These are phyloP conservation scores for Zoanthus gigantus DNA, from an alignment of 92 coral and sea anemone species.

Conservation along the genomic window DNA sequence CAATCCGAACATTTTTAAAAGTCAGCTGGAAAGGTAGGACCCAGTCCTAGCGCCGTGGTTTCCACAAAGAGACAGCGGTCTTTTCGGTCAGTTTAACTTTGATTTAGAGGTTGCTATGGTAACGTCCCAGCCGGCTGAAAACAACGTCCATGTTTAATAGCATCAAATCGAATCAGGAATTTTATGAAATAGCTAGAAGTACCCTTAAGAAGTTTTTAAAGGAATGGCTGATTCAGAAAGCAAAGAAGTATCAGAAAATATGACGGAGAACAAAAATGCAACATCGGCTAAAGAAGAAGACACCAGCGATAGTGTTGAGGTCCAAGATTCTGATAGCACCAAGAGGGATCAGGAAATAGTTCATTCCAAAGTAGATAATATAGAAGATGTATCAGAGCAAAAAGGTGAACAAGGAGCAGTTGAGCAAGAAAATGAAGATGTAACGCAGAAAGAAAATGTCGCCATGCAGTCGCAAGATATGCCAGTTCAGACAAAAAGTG, in stretches of 20 bases:
- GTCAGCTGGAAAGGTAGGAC: background rate
- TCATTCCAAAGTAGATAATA: conserved; percentile 12
- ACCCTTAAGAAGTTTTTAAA: background rate
- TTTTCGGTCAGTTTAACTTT: conserved; percentile 2
- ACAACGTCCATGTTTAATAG: conserved; percentile 32
- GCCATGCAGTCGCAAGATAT: conserved; percentile 26
- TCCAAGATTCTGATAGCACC: background rate
- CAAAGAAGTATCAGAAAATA: conserved; percentile 11
- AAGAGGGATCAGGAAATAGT: conserved; percentile 1
- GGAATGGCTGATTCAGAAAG: conserved; percentile 32
- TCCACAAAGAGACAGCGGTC: background rate
- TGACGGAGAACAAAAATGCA: background rate
- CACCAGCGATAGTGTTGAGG: background rate
- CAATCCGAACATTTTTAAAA: no score
- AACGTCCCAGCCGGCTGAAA: conserved; percentile 1
- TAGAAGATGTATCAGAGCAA: conserved; percentile 8
- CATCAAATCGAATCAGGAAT: background rate
- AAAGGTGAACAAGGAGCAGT: background rate
- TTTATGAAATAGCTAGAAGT: background rate
- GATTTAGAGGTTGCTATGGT: conserved; percentile 19
- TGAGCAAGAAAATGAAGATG: conserved; percentile 11
- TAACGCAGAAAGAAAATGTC: conserved; percentile 57
- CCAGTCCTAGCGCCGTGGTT: background rate
- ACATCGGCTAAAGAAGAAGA: background rate
- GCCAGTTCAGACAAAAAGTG: conserved; percentile 63